Evolutionary conservation across 1,140 invertebrate species (phyloP), one percentile per base, ranked within the genome.

Genomic region (Archivesica marissinica): DNA sequence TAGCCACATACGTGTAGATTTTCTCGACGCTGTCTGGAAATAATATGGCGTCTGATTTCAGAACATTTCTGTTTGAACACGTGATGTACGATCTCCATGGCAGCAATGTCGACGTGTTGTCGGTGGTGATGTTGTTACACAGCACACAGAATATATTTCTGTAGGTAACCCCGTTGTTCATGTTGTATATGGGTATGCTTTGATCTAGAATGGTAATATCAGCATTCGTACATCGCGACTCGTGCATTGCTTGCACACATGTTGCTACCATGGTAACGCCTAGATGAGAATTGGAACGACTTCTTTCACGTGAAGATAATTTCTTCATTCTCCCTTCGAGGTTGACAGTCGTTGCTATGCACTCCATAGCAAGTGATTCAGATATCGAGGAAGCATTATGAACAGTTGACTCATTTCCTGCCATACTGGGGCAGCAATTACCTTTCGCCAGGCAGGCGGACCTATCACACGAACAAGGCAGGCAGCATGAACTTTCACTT

Each of bases 61-160:
- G 20, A 1, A 83, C 23, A 23, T 33, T 7, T 47, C 28, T 41
- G 1, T 20, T 50, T 7, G 80, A 74, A 44, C 80, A 83, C 1
- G 68, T 61, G 1, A 83, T 44, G n/a, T 61, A 75, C 25, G 35
- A 39, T 61, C 33, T 83, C 80, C 80, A 83, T n/a, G 50, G 35
- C 11, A 25, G 25, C 17, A 83, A 3, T 1, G 41, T n/a, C 2
- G 68, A 61, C 0, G 28, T 25, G 20, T 75, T 72, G 7, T 47
- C 59, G 0, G 2, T 64, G 3, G 20, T 17, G 7, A 76, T 39
- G 23, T 66, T 47, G 52, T 83, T 56, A 35, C 80, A 83, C 6
- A 4, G 2, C 11, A 41, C 80, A 41, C 80, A 83, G 30, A 61
- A 83, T 0, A 72, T 83, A 52, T 83, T 83, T 64, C 68, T 56